Evolutionary conservation across 2,888 invertebrate species (phyloP).

Genomic region (Drosophila planitibia): DNA sequence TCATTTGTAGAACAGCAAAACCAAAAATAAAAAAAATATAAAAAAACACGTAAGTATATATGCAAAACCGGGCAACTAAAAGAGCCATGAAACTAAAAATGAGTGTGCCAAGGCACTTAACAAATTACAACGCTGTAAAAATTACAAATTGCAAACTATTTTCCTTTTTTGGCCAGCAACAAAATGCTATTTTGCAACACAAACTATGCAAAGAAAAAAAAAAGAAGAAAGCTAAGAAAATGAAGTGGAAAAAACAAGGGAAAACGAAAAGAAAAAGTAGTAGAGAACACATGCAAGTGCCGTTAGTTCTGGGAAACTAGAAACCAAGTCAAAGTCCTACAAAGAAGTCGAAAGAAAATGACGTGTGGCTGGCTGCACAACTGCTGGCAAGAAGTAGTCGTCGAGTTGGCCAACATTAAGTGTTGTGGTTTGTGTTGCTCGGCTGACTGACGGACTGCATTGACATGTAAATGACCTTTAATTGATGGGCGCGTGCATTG

Average conservation of each 20-base stretch:
- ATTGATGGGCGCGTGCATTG: slow-evolving; percentile 73
- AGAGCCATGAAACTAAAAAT: slow-evolving; percentile 16
- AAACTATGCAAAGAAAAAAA: slow-evolving; percentile 27
- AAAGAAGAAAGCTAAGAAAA: slow-evolving; percentile 7
- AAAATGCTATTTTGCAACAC: slow-evolving; percentile 60
- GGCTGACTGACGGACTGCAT: slow-evolving; percentile 53
- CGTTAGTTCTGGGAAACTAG: slow-evolving; percentile 26
- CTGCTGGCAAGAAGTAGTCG: slow-evolving; percentile 16
- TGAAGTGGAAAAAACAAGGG: slow-evolving; percentile 1
- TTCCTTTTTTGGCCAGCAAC: slow-evolving; percentile 39
- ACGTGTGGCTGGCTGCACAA: slow-evolving; percentile 63
- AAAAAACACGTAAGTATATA: slow-evolving; percentile 2
- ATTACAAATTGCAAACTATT: slow-evolving; percentile 72
- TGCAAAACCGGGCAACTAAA: slow-evolving; percentile 10
- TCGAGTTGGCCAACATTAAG: slow-evolving; percentile 43
- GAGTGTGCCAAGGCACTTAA: slow-evolving; percentile 57
- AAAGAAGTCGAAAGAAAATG: slow-evolving; percentile 49
- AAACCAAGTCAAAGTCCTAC: slow-evolving; percentile 44
- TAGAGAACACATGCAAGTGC: slow-evolving; percentile 46
- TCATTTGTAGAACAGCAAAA: slow-evolving; percentile 51
- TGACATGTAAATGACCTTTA: slow-evolving; percentile 80
- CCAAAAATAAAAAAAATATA: neutral
- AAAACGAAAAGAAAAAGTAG: neutral
- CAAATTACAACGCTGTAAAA: slow-evolving; percentile 75
- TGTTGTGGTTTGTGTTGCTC: slow-evolving; percentile 41